Evolutionary conservation across 2,888 invertebrate genomes (phyloP).

Genomic region (Cosmopolites sordidus): DNA sequence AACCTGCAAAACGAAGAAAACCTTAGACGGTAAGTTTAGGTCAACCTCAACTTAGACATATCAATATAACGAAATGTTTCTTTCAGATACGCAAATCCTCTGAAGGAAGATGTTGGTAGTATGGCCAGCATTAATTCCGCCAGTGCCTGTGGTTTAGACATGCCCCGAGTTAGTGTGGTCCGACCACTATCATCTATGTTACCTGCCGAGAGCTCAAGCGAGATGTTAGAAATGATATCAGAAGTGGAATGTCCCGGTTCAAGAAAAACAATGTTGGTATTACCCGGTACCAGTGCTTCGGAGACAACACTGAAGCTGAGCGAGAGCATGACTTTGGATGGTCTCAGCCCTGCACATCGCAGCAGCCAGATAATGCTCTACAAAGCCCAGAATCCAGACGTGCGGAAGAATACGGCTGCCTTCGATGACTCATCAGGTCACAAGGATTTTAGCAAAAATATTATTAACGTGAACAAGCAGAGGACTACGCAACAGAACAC

Average conservation of each 20-base stretch:
- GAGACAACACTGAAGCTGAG: constrained; percentile 40
- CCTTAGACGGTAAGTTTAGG: constrained; percentile 56
- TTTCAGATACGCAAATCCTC: constrained; percentile 44
- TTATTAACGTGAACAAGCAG: constrained; percentile 56
- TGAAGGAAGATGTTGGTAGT: constrained; percentile 50
- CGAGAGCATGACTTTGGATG: constrained; percentile 40
- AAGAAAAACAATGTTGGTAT: constrained; percentile 45
- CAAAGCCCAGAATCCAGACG: constrained; percentile 81
- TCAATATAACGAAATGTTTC: too few species aligned
- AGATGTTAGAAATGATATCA: constrained; percentile 61
- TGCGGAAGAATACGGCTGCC: constrained; percentile 75
- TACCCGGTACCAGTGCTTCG: constrained; percentile 48
- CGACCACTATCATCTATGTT: constrained; percentile 48
- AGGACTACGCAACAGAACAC: constrained; percentile 45
- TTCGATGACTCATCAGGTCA: constrained; percentile 55
- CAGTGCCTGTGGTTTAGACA: constrained; percentile 41
- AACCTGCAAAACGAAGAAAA: constrained; percentile 90
- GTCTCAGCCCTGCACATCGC: constrained; percentile 50
- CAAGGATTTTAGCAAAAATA: constrained; percentile 75
- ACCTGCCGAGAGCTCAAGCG: constrained; percentile 52
- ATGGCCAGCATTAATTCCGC: constrained; percentile 42
- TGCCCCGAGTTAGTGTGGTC: constrained; percentile 50
- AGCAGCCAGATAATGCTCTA: constrained; percentile 66
- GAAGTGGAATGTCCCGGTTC: constrained; percentile 53
- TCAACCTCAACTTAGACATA: too few species aligned